Evolutionary conservation across 2,888 invertebrate genomes (phyloP), one percentile per base, ranked within the genome.

Genomic region (Tachina lurida): DNA sequence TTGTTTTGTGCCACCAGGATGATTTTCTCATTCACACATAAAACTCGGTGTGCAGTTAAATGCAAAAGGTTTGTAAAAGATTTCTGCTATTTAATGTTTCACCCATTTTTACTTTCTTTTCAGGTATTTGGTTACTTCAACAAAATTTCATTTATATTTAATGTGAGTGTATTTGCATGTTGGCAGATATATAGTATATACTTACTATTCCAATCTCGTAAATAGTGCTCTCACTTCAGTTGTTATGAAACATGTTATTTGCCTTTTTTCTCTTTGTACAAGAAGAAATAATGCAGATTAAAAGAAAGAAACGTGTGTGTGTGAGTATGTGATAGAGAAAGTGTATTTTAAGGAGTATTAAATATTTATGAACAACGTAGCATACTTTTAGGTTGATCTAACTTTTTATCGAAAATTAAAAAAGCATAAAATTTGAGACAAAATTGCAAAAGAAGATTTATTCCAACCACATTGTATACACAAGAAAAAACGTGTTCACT

Each of bases 1-100:
- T 83, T 67, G 45, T 67, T 82, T 62, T 71, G 13, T 71, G 71
- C 65, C 77, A 39, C 58, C 31, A 77, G 77, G 54, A 71, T 62
- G 62, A 19, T 17, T 58, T 52, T 56, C 31, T 13, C 45, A 63
- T 52, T 10, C 10, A 65, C 63, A 63, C 31, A 49, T 2, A 76
- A 15, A 73, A 31, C 31, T 31, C 4, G 2, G 0, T 2, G 15
- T 43, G 22, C 19, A 74, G 15, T 49, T 49, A 1, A 45, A 41
- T 8, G 31, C 17, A 39, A 54, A 63, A 65, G 49, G 13, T 70
- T 52, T 63, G 31, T 54, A 31, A 78, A 60, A 62, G 70, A 78
- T 78, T 78, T 71, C 63, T 71, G 31, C 67, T 45, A 74, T 81
- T 68, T 52, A 60, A 60, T 17, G 60, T 54, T 63, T 52, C n/a